phyloP scores from a whole-genome alignment of 2,888 invertebrate species.

The Hirudinaria manillensis region DNA sequence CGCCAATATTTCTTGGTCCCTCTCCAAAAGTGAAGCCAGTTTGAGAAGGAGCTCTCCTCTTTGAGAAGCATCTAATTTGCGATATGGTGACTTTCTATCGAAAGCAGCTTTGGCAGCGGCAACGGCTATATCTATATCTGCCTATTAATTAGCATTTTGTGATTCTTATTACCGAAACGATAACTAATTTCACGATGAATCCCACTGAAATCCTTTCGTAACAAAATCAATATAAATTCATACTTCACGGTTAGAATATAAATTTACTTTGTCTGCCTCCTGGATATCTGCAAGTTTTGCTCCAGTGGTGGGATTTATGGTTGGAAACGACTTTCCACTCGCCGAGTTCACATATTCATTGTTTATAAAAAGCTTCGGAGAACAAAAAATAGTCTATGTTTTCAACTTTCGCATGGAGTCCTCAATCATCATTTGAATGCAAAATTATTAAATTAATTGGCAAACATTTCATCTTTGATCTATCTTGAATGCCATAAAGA shows the following conservation, averaged over 20 bases:
- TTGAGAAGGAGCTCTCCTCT: conserved; percentile 63
- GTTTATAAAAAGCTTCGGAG: conserved; percentile 74
- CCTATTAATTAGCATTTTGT: conserved; percentile 32
- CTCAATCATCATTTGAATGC: too few species aligned
- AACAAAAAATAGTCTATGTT: background rate
- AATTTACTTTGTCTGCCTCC: conserved; percentile 46
- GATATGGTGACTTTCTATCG: conserved; percentile 58
- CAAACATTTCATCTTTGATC: too few species aligned
- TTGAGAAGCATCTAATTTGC: conserved; percentile 70
- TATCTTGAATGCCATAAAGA: background rate
- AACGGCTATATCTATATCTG: conserved; percentile 34
- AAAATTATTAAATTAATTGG: too few species aligned
- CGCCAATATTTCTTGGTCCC: conserved; percentile 29
- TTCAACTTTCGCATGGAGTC: too few species aligned
- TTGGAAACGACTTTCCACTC: conserved; percentile 78
- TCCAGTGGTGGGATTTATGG: conserved; percentile 72
- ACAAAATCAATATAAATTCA: too few species aligned
- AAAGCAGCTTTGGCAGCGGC: conserved; percentile 53
- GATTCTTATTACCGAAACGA: background rate
- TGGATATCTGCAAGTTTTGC: conserved; percentile 48
- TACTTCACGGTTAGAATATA: too few species aligned
- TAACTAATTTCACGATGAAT: too few species aligned
- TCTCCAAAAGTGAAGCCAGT: conserved; percentile 33
- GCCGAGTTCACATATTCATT: conserved; percentile 87
- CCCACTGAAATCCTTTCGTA: too few species aligned